A percentile compares a stretch with the other conserved stretches of the same genome.
These are phyloP conservation scores for Eristalis pertinax DNA, from an alignment of 2,888 invertebrate species.

Conservation along the genomic window DNA sequence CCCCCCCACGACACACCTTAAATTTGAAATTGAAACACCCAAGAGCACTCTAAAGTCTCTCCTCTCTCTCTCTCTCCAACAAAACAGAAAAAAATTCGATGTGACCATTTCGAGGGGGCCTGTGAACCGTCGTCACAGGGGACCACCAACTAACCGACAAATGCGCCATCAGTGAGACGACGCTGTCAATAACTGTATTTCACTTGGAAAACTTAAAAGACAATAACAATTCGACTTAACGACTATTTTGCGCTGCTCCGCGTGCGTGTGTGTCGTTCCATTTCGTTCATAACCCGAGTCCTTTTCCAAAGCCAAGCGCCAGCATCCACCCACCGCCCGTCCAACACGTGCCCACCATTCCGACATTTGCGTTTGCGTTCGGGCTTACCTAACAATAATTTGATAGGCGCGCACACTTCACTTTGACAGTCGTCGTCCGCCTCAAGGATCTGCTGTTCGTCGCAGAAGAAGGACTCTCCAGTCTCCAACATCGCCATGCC, in stretches of 20 bases:
- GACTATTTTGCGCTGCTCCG: slow-evolving; percentile 23
- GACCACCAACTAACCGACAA: slow-evolving; percentile 1
- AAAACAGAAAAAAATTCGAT: no score
- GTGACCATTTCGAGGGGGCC: background rate
- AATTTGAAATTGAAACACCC: background rate
- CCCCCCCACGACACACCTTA: no score
- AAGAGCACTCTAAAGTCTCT: background rate
- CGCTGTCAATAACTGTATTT: slow-evolving; percentile 10
- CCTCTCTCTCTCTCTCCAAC: no score
- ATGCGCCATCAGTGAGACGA: background rate
- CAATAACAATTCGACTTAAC: slow-evolving; percentile 35
- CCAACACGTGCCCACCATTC: background rate
- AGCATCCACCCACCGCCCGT: background rate
- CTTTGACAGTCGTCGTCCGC: background rate
- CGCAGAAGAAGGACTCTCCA: background rate
- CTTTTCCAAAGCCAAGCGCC: background rate
- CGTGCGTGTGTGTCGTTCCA: no score
- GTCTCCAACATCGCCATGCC: background rate
- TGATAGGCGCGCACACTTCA: slow-evolving; percentile 17
- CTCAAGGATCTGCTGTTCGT: slow-evolving; percentile 20
- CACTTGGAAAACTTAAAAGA: slow-evolving; percentile 14
- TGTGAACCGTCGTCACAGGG: background rate
- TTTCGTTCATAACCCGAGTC: background rate
- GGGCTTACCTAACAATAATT: slow-evolving; percentile 32
- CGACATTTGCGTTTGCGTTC: background rate